phyloP scores from a whole-genome alignment of 92 coral and sea anemone species.

The Ricordea florida region DNA sequence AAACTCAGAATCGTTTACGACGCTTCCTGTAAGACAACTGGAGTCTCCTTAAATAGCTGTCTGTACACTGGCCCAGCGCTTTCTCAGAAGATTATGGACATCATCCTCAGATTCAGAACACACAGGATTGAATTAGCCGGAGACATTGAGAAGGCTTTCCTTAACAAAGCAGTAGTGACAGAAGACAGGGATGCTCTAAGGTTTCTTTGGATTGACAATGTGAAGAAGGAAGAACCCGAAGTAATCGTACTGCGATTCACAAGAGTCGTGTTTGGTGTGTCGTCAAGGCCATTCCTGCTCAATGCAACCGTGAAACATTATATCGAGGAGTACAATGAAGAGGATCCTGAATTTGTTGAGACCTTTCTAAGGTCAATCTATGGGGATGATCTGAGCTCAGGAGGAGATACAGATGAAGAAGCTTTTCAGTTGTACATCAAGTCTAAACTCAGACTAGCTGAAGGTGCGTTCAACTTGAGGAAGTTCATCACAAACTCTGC shows the following conservation, averaged over 20 bases:
- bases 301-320: not conserved
- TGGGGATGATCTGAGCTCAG: conserved; percentile 49
- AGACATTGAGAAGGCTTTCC: conserved; percentile 52
- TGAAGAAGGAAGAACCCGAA: not conserved
- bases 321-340: conserved; percentile 22
- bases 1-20: conserved; percentile 41
- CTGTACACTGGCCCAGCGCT: conserved; percentile 29
- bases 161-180: conserved; percentile 17
- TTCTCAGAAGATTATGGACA: conserved; percentile 49
- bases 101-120: conserved; percentile 33
- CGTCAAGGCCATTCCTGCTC: not conserved
- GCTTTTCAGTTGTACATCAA: conserved; percentile 30
- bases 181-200: not conserved
- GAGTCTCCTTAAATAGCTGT: conserved; percentile 35
- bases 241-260: not conserved
- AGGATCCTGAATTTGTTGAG: conserved; percentile 43
- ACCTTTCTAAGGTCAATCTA: conserved; percentile 22
- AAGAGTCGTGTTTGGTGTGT: not conserved
- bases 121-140: conserved; percentile 39
- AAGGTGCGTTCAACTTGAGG: conserved; percentile 61
- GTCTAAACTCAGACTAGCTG: conserved; percentile 32
- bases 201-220: not conserved
- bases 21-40: conserved; percentile 31
- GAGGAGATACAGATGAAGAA: conserved; percentile 10
- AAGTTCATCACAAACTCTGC: conserved; percentile 51